phyloP scores from a whole-genome alignment of 1,140 invertebrate species.

The Brachionus koreanus region DNA sequence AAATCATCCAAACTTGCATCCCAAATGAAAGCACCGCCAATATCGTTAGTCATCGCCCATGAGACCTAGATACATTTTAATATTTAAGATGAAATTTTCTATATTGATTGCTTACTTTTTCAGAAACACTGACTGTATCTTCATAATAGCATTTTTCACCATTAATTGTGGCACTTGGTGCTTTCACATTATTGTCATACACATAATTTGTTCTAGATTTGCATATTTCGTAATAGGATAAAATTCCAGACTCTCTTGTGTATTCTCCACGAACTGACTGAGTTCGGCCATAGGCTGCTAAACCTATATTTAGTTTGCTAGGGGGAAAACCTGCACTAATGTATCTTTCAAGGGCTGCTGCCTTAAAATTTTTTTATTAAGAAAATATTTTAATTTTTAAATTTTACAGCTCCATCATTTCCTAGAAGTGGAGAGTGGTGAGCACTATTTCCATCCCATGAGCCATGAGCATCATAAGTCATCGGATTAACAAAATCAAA shows the following conservation, averaged over 20 bases:
- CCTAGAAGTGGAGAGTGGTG: conserved; percentile 47
- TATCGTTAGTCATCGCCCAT: conserved; percentile 76
- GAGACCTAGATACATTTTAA: conserved; percentile 67
- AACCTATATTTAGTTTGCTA: conserved; percentile 67
- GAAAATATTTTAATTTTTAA: background rate
- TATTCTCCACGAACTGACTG: conserved; percentile 64
- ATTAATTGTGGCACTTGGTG: conserved; percentile 52
- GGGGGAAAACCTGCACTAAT: conserved; percentile 15
- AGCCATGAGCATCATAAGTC: conserved; percentile 87
- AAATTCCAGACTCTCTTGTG: conserved; percentile 80
- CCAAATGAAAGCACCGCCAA: conserved; percentile 52
- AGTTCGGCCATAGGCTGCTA: conserved; percentile 73
- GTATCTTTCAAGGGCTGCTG: conserved; percentile 5
- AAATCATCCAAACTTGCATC: conserved; percentile 52
- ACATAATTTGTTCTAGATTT: conserved; percentile 46
- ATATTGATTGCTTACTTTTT: background rate
- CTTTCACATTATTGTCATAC: conserved; percentile 72
- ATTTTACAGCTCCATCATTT: conserved; percentile 13
- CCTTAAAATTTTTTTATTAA: background rate
- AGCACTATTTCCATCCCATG: conserved; percentile 63
- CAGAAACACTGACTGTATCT: conserved; percentile 60
- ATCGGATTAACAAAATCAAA: conserved; percentile 88
- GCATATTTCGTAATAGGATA: conserved; percentile 76
- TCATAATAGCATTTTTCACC: conserved; percentile 68
- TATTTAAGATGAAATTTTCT: background rate